Conservation (phyloP, 2,113 vertebrate species). For the Larimichthys polyactis region DNA sequence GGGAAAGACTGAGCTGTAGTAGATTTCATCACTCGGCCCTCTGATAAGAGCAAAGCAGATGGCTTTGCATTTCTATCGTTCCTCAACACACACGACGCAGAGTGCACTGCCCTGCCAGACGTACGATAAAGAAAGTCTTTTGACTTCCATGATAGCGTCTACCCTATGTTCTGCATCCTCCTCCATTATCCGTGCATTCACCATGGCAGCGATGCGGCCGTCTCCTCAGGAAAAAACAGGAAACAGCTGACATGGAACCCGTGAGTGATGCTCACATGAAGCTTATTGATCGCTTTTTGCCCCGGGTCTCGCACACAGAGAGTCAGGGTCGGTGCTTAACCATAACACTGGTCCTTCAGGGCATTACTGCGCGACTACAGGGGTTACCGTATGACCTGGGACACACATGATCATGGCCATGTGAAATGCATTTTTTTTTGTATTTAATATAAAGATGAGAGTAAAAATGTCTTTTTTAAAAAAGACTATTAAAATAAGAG, state of each 20-base stretch:
- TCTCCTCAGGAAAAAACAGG: conserved; percentile 73
- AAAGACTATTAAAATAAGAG: background rate
- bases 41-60: conserved; percentile 70
- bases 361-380: conserved; percentile 52
- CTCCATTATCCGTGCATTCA: conserved; percentile 42
- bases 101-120: conserved; percentile 14
- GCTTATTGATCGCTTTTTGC: conserved; percentile 75
- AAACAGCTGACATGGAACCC: conserved; percentile 77
- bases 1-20: conserved; percentile 57
- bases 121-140: conserved; percentile 39
- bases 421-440: conserved; percentile 6
- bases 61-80: conserved; percentile 58
- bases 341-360: conserved; percentile 62
- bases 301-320: conserved; percentile 57
- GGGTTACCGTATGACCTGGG: conserved; percentile 55
- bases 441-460: conserved; percentile 2
- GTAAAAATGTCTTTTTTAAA: background rate
- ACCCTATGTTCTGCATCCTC: conserved; percentile 31
- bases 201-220: conserved; percentile 31
- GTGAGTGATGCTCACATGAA: conserved; percentile 77
- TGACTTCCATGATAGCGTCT: conserved; percentile 36
- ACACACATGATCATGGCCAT: conserved; percentile 58
- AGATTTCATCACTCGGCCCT: conserved; percentile 57
- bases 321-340: conserved; percentile 60
- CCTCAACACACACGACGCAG: conserved; percentile 15